A percentile compares a stretch with the other conserved stretches of the same genome.
phyloP scores from a whole-genome alignment of 2,113 vertebrate genomes.

The Corythornis cristatus region DNA sequence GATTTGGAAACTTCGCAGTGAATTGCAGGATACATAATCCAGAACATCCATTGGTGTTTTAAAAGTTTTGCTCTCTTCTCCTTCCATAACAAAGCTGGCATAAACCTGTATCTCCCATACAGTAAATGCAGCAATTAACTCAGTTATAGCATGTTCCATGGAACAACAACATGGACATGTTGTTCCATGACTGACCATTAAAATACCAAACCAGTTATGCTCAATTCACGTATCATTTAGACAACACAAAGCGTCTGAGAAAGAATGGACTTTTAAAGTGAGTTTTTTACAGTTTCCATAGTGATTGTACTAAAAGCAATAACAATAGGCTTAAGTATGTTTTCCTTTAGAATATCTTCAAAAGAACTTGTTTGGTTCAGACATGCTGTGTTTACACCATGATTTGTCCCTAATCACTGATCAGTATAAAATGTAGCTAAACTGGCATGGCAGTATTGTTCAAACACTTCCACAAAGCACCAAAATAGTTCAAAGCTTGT shows the following conservation, averaged over 20 bases:
- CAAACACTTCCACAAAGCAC: slow-evolving; percentile 29
- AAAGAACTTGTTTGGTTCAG: slow-evolving; percentile 34
- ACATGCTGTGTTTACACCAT: neutral
- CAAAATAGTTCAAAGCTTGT: slow-evolving; percentile 54
- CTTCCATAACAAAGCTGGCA: neutral
- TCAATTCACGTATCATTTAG: slow-evolving; percentile 23
- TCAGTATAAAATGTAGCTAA: slow-evolving; percentile 27
- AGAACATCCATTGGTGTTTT: neutral
- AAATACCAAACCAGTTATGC: slow-evolving; percentile 28
- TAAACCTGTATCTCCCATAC: neutral
- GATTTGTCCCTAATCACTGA: neutral
- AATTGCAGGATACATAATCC: neutral
- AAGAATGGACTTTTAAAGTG: slow-evolving; percentile 19
- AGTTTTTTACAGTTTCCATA: slow-evolving; percentile 54
- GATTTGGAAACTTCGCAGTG: neutral
- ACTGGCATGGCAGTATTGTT: neutral
- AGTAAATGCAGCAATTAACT: neutral
- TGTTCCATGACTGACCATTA: slow-evolving; percentile 34
- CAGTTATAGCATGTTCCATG: neutral
- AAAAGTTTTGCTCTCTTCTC: neutral
- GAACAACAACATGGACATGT: neutral
- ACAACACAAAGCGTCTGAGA: neutral
- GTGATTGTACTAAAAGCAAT: slow-evolving; percentile 29
- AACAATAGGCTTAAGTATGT: slow-evolving; percentile 31
- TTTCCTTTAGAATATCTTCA: slow-evolving; percentile 22